Evolutionary conservation across 2,888 invertebrate genomes (phyloP), one percentile per base, ranked within the genome.

Genomic region (Drosophila mercatorum): DNA sequence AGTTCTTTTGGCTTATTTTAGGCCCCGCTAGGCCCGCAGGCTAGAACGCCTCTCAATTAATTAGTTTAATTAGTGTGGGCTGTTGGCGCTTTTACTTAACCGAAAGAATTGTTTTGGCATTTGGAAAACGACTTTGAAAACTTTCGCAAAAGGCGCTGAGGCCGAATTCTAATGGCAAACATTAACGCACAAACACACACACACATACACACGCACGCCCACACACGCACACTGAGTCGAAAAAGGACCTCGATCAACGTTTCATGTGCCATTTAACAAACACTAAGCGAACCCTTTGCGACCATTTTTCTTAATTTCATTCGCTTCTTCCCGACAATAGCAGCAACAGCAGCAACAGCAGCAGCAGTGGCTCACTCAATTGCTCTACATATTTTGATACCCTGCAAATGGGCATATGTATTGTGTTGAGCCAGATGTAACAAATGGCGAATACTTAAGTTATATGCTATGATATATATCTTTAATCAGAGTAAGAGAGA

Each of bases 231-330:
- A 31, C 2, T 8, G 31, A 14, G 59, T 22, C 10, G 53, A 79
- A 75, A 80, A 72, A 62, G 82, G 82, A 72, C 75, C 73, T 80
- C 88, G 83, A 85, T 85, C 81, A 88, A 83, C 81, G 72, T 80
- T 78, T 70, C 77, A 83, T 88, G 88, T 85, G 77, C 85, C 84
- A 85, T 88, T 85, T 81, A 88, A 83, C 84, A 85, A 85, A 85
- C 81, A 79, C 83, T 75, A 70, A 83, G 83, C 69, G 66, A 83
- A 79, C 88, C 85, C 85, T 88, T 85, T 88, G 85, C 55, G 75
- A 51, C 66, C 83, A 88, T 88, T 88, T 88, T 83, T 85, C 88
- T 79, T 88, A 85, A 88, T 85, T 85, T 77, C 79, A 62, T 67
- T 71, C 71, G 66, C 66, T 46, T 66, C 69, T 73, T 51, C 63